Percentiles rank a stretch among this genome's conserved stretches.
phyloP scores from a whole-genome alignment of 1,140 invertebrate species.

The Pogonus chalceus region DNA sequence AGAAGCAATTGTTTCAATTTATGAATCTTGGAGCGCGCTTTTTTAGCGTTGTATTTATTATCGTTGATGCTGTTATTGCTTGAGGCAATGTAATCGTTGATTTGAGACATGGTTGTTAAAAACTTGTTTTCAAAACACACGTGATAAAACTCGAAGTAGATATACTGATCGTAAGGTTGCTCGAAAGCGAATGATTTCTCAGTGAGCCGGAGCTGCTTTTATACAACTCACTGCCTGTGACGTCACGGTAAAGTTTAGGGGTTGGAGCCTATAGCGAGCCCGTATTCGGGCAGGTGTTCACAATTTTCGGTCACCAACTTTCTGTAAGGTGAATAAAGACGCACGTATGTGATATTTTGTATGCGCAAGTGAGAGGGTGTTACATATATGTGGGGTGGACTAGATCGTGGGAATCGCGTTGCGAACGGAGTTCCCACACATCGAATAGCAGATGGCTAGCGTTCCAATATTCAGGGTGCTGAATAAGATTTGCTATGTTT shows the following conservation, averaged over 20 bases:
- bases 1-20: constrained; percentile 30
- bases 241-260: constrained; percentile 31
- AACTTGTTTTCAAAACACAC: constrained; percentile 2
- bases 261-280: constrained; percentile 25
- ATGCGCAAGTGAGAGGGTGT: constrained; percentile 20
- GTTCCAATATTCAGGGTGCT: constrained; percentile 22
- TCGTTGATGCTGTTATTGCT: constrained; percentile 34
- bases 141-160: constrained; percentile 14
- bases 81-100: constrained; percentile 26
- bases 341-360: constrained; percentile 10
- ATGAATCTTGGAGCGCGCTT: constrained; percentile 27
- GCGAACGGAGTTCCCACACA: constrained; percentile 32
- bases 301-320: constrained; percentile 25
- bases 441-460: constrained; percentile 32
- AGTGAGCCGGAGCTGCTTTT: constrained; percentile 15
- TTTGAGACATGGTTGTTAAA: constrained; percentile 25
- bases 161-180: constrained; percentile 12
- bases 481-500: constrained; percentile 9
- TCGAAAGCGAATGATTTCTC: constrained; percentile 21
- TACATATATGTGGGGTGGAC: constrained; percentile 24
- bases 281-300: constrained; percentile 34
- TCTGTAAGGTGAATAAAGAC: constrained; percentile 20
- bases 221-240: constrained; percentile 22
- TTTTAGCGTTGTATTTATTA: constrained; percentile 32
- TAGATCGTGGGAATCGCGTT: constrained; percentile 33